A percentile compares a stretch with the other conserved stretches of the same genome.
Evolutionary conservation across 1,140 invertebrate species (phyloP).

Genomic region (Drosophila orosa): DNA sequence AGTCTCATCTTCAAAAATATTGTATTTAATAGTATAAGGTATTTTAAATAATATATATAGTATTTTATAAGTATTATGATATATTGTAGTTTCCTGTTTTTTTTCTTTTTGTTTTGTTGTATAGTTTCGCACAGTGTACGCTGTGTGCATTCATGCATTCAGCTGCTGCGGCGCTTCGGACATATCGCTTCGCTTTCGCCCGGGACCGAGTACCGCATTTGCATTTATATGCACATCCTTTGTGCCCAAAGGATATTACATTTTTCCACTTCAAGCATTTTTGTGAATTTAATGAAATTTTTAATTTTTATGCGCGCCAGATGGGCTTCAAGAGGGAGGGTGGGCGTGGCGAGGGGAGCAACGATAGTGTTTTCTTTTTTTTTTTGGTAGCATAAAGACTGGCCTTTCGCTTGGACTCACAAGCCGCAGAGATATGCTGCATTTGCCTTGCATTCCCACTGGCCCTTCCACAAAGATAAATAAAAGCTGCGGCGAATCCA

Average conservation of each 20-base stretch:
- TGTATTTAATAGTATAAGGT: too few species aligned
- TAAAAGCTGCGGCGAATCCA: conserved; percentile 25
- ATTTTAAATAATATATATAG: too few species aligned
- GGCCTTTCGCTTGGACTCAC: conserved; percentile 43
- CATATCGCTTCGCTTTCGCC: conserved; percentile 41
- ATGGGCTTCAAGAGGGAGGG: conserved; percentile 2
- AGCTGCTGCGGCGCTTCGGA: conserved; percentile 35
- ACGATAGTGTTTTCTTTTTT: neutral
- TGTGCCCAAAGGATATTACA: conserved; percentile 83
- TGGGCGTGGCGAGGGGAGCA: neutral
- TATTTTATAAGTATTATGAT: too few species aligned
- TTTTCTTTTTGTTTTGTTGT: neutral
- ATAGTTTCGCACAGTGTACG: conserved; percentile 4
- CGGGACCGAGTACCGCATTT: conserved; percentile 59
- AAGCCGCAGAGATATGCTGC: conserved; percentile 49
- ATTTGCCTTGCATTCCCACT: conserved; percentile 46
- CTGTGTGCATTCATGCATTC: conserved; percentile 48
- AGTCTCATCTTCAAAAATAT: too few species aligned
- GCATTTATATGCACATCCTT: conserved; percentile 82
- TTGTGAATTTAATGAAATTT: conserved; percentile 83
- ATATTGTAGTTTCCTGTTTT: too few species aligned
- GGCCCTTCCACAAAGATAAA: conserved; percentile 34
- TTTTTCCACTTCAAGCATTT: conserved; percentile 82
- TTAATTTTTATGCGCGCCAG: conserved; percentile 76
- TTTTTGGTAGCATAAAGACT: conserved; percentile 3